A percentile compares a stretch with the other conserved stretches of the same genome.
Evolutionary conservation across 2,113 vertebrate genomes (phyloP).

Genomic region (Sinocyclocheilus anshuiensis): DNA sequence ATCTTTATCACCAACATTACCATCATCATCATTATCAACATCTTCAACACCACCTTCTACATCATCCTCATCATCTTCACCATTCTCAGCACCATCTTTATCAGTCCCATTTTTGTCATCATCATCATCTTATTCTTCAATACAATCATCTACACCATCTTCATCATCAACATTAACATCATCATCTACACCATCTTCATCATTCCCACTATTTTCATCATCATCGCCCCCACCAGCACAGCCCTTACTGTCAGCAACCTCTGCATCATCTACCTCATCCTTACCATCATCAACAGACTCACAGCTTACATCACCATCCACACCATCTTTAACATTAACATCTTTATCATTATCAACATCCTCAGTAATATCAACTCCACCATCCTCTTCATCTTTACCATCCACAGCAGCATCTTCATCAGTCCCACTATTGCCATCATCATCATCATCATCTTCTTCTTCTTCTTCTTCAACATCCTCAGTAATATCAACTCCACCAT

Average conservation of each 20-base stretch:
- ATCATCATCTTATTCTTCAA: too few relatives aligned
- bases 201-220: neutral
- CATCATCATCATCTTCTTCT: too few relatives aligned
- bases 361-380: neutral
- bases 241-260: neutral
- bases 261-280: neutral
- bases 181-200: neutral
- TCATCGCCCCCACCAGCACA: neutral
- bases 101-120: neutral
- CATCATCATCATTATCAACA: neutral
- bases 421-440: neutral
- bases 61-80: neutral
- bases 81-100: neutral
- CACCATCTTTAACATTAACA: too few relatives aligned
- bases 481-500: neutral
- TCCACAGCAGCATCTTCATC: neutral
- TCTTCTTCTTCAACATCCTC: neutral
- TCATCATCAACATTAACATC: too few relatives aligned
- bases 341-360: neutral
- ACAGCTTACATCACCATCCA: neutral
- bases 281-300: neutral
- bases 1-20: neutral
- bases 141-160: too few relatives aligned
- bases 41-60: neutral
- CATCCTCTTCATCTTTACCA: neutral